Percentiles rank a stretch among this genome's conserved stretches.
phyloP scores from a whole-genome alignment of 2,113 vertebrate species.

The Bos taurus region DNA sequence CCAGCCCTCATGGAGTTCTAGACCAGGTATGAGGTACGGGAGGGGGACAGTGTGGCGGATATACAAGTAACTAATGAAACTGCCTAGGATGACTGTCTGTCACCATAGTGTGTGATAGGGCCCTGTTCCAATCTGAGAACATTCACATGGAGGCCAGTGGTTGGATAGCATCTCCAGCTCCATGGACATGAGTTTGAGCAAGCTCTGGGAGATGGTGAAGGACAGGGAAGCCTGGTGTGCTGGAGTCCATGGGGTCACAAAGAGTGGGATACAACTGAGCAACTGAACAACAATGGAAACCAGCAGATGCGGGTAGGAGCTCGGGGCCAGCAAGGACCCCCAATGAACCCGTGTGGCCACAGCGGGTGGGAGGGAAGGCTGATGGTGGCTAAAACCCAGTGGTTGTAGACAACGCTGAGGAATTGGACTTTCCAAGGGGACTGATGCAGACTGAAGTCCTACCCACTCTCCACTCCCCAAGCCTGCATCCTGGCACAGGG shows the following conservation, averaged over 20 bases:
- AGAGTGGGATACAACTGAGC: not conserved
- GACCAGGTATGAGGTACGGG: not conserved
- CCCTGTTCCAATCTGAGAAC: not conserved
- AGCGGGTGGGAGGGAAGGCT: accelerated
- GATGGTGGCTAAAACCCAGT: not conserved
- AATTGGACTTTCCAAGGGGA: not conserved
- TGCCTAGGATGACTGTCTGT: not conserved
- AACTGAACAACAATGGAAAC: not conserved
- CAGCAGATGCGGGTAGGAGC: not conserved
- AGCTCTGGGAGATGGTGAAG: not conserved
- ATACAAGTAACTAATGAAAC: not conserved
- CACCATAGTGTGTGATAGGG: not conserved
- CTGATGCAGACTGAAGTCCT: accelerated
- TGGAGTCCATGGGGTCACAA: not conserved
- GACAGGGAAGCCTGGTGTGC: not conserved
- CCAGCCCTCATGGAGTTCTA: not conserved
- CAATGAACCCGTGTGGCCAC: not conserved
- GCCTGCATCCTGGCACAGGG: not conserved
- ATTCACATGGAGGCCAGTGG: not conserved
- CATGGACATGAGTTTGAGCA: not conserved
- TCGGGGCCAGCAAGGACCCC: accelerated
- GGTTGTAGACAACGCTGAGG: not conserved
- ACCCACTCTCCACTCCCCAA: too few relatives aligned
- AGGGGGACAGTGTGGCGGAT: accelerated
- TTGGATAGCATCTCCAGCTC: not conserved